Percentiles rank a stretch among this genome's conserved stretches.
Evolutionary conservation across 2,888 invertebrate genomes (phyloP).

Genomic region (Hemicrepidius hirtus): DNA sequence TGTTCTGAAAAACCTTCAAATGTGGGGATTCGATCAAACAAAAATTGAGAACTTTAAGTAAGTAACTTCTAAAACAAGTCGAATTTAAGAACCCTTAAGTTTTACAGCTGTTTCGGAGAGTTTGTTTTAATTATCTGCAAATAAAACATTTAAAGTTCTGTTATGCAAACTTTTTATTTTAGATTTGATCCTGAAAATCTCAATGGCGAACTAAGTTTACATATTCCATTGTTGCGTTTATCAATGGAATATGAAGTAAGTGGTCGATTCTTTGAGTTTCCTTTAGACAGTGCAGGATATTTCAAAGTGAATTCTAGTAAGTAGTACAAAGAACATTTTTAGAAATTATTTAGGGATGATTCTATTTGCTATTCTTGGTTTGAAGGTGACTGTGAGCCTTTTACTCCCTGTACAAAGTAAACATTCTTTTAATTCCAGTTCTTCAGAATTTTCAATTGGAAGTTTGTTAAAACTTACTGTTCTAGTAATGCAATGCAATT

Average conservation of each 20-base stretch:
- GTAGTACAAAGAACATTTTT: too few relatives aligned
- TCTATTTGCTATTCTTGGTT: too few relatives aligned
- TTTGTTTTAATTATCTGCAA: too few relatives aligned
- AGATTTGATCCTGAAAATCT: slow-evolving; percentile 72
- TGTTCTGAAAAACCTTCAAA: slow-evolving; percentile 78
- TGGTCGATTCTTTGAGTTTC: slow-evolving; percentile 73
- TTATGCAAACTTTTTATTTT: neutral
- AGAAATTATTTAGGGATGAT: too few relatives aligned
- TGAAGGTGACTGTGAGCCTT: too few relatives aligned
- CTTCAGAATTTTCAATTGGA: too few relatives aligned
- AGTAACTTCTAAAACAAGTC: neutral
- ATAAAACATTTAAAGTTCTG: too few relatives aligned
- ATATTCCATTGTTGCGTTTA: slow-evolving; percentile 71
- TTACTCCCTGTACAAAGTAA: too few relatives aligned
- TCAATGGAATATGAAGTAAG: slow-evolving; percentile 74
- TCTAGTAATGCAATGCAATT: too few relatives aligned
- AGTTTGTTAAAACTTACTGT: too few relatives aligned
- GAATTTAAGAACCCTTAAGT: neutral
- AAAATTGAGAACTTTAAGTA: slow-evolving; percentile 25
- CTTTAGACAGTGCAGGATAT: slow-evolving; percentile 73
- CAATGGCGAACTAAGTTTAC: slow-evolving; percentile 70
- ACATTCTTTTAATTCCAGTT: too few relatives aligned
- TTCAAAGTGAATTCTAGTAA: slow-evolving; percentile 76
- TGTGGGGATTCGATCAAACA: slow-evolving; percentile 72
- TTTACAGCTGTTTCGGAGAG: neutral